phyloP scores from a whole-genome alignment of 2,113 vertebrate genomes.

The Lepidothrix coronata region DNA sequence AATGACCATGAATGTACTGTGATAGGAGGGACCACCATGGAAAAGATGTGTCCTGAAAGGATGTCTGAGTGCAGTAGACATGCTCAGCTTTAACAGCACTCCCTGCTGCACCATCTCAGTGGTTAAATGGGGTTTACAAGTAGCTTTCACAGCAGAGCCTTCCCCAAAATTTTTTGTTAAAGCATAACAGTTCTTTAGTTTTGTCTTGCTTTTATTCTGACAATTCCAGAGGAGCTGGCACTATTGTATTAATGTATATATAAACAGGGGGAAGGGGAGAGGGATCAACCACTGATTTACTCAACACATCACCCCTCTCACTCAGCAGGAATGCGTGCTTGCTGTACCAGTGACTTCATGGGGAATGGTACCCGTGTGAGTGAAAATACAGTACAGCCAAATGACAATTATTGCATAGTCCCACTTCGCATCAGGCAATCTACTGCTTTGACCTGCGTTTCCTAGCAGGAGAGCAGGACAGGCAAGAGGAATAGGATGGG shows the following conservation, averaged over 20 bases:
- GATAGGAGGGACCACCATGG: not conserved
- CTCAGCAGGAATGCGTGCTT: not conserved
- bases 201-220: not conserved
- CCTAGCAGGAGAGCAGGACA: not conserved
- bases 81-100: not conserved
- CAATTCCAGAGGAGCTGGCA: not conserved
- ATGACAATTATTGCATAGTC: not conserved
- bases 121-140: not conserved
- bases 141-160: not conserved
- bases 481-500: not conserved
- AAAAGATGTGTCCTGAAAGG: not conserved
- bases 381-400: not conserved
- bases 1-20: not conserved
- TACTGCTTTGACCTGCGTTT: not conserved
- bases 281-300: not conserved
- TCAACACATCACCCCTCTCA: accelerated
- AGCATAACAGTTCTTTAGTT: not conserved
- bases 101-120: not conserved
- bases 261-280: not conserved
- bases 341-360: not conserved
- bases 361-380: not conserved
- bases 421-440: not conserved
- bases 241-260: not conserved
- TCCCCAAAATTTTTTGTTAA: not conserved
- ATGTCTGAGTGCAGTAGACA: no score